These are phyloP conservation scores for Matsumurasca onukii DNA, from an alignment of 1,140 invertebrate genomes.

Conservation along the genomic window DNA sequence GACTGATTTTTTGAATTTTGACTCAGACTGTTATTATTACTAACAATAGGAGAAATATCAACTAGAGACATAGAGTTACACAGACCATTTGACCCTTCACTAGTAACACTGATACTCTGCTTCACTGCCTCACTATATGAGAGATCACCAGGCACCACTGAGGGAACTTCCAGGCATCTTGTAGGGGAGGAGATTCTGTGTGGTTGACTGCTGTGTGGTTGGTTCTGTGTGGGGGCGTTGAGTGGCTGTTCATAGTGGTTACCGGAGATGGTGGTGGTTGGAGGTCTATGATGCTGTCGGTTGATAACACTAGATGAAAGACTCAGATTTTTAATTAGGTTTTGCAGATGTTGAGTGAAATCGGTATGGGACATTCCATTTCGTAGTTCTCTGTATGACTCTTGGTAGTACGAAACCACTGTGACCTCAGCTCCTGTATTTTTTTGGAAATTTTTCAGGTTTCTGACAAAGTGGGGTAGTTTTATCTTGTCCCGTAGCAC, in stretches of 20 bases:
- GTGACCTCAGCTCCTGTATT: neutral
- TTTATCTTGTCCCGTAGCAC: neutral
- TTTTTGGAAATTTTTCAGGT: neutral
- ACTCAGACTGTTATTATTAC: too few species aligned
- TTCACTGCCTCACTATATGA: neutral
- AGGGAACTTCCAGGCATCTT: neutral
- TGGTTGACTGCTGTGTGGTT: neutral
- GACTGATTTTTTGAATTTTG: too few species aligned
- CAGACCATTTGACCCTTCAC: too few species aligned
- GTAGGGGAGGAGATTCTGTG: neutral
- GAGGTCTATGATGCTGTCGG: neutral
- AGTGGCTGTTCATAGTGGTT: neutral
- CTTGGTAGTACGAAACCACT: constrained; percentile 1
- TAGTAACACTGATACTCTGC: neutral
- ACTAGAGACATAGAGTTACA: too few species aligned
- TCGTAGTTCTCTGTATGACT: neutral
- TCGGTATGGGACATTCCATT: neutral
- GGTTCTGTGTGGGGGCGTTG: neutral
- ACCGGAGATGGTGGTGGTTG: neutral
- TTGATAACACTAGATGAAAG: neutral
- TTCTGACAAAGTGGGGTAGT: neutral
- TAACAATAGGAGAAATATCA: too few species aligned
- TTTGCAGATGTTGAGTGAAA: neutral
- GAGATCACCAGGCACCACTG: neutral
- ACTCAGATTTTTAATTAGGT: neutral